These are phyloP conservation scores for Copidosoma floridanum DNA, from an alignment of 1,140 invertebrate species.

Conservation along the genomic window DNA sequence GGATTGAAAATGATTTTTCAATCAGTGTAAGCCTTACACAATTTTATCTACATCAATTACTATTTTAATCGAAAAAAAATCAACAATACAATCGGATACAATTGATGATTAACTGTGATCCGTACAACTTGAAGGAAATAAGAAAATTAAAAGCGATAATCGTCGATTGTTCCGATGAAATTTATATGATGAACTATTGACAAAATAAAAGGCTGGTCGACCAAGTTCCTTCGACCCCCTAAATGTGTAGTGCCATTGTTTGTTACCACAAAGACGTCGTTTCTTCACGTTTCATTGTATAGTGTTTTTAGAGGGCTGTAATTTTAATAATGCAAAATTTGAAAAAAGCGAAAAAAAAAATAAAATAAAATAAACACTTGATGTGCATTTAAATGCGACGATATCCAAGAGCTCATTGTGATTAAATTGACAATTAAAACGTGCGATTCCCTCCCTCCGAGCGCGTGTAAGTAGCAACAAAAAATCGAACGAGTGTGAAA, in stretches of 20 bases:
- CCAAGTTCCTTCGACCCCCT: constrained; percentile 9
- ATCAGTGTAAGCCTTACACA: constrained; percentile 22
- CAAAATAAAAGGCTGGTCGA: constrained; percentile 8
- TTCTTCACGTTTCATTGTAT: not conserved
- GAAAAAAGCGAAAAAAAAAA: constrained; percentile 12
- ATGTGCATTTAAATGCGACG: constrained; percentile 13
- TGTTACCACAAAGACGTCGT: not conserved
- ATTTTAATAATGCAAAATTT: constrained; percentile 31
- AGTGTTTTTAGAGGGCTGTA: constrained; percentile 6
- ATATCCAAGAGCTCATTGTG: constrained; percentile 24
- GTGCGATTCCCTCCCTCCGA: constrained; percentile 7
- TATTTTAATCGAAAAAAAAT: constrained; percentile 21
- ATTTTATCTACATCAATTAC: constrained; percentile 22
- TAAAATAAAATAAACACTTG: constrained; percentile 11
- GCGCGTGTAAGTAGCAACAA: not conserved
- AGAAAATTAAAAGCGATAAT: not conserved
- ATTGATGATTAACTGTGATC: constrained; percentile 6
- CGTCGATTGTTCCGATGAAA: no score
- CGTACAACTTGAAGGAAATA: not conserved
- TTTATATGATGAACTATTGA: no score
- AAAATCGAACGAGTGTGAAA: no score
- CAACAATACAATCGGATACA: not conserved
- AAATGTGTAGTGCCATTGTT: constrained; percentile 23
- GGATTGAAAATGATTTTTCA: constrained; percentile 12
- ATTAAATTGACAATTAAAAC: constrained; percentile 27